Conservation (phyloP, 1,140 invertebrate species). For the Orius laevigatus region DNA sequence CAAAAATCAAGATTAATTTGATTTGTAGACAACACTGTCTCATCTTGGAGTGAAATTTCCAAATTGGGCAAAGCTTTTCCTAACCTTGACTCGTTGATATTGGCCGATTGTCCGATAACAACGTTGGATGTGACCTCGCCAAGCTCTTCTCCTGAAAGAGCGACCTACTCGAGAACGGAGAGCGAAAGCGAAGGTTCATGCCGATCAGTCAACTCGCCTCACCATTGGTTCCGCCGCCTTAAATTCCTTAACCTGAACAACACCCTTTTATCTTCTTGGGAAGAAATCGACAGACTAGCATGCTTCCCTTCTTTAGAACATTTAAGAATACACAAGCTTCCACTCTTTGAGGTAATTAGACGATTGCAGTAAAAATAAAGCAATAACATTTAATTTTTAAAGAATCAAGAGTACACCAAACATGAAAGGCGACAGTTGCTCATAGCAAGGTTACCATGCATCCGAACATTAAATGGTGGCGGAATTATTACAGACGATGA, state of each 20-base stretch:
- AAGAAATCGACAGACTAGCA: conserved; percentile 68
- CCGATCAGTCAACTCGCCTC: conserved; percentile 28
- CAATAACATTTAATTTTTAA: conserved; percentile 2
- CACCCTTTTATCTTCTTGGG: conserved; percentile 64
- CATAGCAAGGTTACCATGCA: conserved; percentile 71
- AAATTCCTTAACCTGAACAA: conserved; percentile 71
- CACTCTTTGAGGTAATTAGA: conserved; percentile 38
- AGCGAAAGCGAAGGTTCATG: conserved; percentile 28
- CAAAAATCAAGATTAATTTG: not conserved
- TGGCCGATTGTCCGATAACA: conserved; percentile 68
- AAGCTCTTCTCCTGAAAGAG: conserved; percentile 15
- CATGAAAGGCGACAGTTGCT: conserved; percentile 70
- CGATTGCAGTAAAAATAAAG: not conserved
- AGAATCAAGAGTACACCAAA: conserved; percentile 57
- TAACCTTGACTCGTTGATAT: conserved; percentile 59
- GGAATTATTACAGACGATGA: conserved; percentile 67
- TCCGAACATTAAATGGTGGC: conserved; percentile 73
- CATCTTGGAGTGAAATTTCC: conserved; percentile 61
- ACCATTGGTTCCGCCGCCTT: conserved; percentile 45
- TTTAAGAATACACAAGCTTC: conserved; percentile 50
- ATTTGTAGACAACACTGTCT: conserved; percentile 65
- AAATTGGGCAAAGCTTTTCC: conserved; percentile 74
- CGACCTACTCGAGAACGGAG: conserved; percentile 29
- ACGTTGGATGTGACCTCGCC: conserved; percentile 32
- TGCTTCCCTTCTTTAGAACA: conserved; percentile 66